phyloP scores from a whole-genome alignment of 1,140 invertebrate genomes.

The Brachionus angularis region DNA sequence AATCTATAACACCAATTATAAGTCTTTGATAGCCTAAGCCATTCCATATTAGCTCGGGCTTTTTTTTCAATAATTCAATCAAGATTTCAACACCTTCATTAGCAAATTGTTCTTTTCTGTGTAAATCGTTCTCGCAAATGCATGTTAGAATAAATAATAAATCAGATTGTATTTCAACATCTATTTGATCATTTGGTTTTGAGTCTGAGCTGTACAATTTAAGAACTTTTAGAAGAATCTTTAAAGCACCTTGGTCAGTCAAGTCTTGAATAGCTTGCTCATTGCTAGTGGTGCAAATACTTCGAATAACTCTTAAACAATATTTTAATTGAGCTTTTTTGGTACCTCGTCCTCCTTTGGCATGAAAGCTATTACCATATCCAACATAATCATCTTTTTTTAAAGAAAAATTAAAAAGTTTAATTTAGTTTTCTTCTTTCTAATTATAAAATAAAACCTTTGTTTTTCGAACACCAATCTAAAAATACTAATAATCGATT shows the following conservation, averaged over 20 bases:
- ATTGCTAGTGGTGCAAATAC: constrained; percentile 53
- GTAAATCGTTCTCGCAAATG: constrained; percentile 56
- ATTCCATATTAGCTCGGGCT: constrained; percentile 51
- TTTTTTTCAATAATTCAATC: constrained; percentile 52
- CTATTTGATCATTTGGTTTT: constrained; percentile 46
- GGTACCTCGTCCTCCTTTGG: constrained; percentile 55
- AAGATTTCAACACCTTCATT: constrained; percentile 53
- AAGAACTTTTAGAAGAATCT: constrained; percentile 48
- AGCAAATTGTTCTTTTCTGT: constrained; percentile 56
- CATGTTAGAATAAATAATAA: constrained; percentile 56
- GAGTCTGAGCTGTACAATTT: not conserved
- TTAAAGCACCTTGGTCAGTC: constrained; percentile 55
- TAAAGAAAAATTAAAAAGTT: not conserved
- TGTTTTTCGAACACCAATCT: constrained; percentile 55
- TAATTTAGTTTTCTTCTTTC: not conserved
- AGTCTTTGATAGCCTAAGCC: constrained; percentile 57
- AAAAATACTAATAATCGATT: constrained; percentile 56
- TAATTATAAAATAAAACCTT: not conserved
- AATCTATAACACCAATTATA: constrained; percentile 51
- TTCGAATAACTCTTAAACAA: constrained; percentile 54
- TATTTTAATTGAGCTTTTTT: constrained; percentile 57
- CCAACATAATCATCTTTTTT: constrained; percentile 54
- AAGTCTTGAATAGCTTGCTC: constrained; percentile 53
- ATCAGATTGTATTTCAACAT: constrained; percentile 58
- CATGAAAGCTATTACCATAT: constrained; percentile 58